Base-by-base conservation (phyloP, 1,140 invertebrate species). In the Micrasema minimum region DNA sequence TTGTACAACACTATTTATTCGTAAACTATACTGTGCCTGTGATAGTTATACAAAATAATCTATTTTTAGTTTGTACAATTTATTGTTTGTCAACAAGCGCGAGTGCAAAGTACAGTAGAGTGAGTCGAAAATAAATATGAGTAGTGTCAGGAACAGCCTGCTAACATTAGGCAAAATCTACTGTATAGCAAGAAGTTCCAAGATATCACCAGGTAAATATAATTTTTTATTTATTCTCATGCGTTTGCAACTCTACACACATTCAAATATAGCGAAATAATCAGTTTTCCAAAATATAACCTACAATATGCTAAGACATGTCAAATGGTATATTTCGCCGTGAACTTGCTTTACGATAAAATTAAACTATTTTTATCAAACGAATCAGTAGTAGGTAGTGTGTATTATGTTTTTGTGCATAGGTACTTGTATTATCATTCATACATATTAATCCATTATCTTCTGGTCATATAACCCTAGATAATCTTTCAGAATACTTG, bases 21-120 rank as follows among this genome's bases (percentile, higher is more conserved):
- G 26, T 31, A 2, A 31, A 31, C 26, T 31, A 31, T 31, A 31
- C 26, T 2, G 26, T 31, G 20, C 37, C 16, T 41, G 37, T 41
- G 37, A 59, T 59, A 38, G 20, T 31, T 31, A 31, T 41, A 59
- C n/a, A 59, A 41, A 59, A 38, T 59, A 59, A 48, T 55, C 20
- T 59, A 38, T 43, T 59, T 41, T 38, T 22, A 23, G 11, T 51
- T 51, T 22, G 48, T 20, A 20, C n/a, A 38, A 22, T 43, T 38
- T 38, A 41, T 48, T 69, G 66, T 69, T 69, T 59, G 53, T 69
- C 51, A 69, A 69, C 66, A 69, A 69, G 59, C 38, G 48, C 18
- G 26, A 41, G 66, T 69, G 55, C 59, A 46, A 64, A 64, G 51
- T 69, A 46, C 53, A 61, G 51, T 69, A 46, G 23, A 61, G 66